These are phyloP conservation scores for Cichladusa arquata DNA, from an alignment of 2,113 vertebrate genomes.

Conservation along the genomic window DNA sequence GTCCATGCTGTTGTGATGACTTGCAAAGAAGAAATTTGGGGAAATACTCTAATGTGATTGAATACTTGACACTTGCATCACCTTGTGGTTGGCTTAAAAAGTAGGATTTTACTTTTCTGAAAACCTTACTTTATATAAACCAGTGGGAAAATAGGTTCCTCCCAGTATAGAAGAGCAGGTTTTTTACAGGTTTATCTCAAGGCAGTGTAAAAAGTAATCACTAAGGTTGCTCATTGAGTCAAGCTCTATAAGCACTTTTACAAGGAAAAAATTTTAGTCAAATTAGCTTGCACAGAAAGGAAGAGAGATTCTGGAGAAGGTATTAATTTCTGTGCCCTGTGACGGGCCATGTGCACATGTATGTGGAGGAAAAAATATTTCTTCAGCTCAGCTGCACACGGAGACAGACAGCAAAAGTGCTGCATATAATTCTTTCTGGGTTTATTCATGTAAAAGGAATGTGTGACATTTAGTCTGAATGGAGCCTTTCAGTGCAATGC, in stretches of 20 bases:
- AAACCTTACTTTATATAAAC: neutral
- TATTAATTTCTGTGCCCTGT: neutral
- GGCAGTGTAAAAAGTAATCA: neutral
- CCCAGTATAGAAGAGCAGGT: neutral
- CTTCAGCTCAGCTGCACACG: neutral
- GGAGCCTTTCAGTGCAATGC: conserved; percentile 38
- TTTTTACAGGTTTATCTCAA: neutral
- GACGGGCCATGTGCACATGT: neutral
- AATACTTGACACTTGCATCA: neutral
- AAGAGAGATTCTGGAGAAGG: neutral
- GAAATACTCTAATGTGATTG: neutral
- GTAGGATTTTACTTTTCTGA: neutral
- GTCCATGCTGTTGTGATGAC: neutral
- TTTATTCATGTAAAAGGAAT: conserved; percentile 57
- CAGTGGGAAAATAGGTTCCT: neutral
- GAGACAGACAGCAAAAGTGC: neutral
- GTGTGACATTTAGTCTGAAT: conserved; percentile 60
- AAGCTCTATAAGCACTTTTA: neutral
- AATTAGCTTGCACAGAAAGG: neutral
- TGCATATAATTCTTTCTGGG: neutral
- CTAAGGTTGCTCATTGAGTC: neutral
- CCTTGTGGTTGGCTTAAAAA: neutral
- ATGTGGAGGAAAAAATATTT: neutral
- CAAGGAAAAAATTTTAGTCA: neutral
- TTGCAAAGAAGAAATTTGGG: neutral